Percentiles rank a stretch among this genome's conserved stretches.
Conservation (phyloP, 2,113 vertebrate genomes). For the Shinisaurus crocodilurus region DNA sequence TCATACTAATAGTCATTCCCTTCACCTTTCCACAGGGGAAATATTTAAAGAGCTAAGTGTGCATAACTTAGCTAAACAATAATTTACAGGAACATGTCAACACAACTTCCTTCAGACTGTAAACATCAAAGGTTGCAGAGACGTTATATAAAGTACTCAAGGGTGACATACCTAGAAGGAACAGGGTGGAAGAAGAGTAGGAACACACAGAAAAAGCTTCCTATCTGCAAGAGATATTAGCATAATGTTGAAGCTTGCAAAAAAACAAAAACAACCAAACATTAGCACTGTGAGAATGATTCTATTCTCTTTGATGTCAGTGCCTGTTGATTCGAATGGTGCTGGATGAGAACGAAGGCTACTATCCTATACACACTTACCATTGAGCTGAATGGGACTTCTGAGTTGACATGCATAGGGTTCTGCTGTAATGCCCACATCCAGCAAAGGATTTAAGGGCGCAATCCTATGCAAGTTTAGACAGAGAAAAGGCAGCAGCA, state of each 20-base stretch:
- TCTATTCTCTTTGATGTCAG: background rate
- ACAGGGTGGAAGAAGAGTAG: background rate
- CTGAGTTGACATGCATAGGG: background rate
- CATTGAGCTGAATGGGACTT: background rate
- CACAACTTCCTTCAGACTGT: background rate
- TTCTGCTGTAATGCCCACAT: background rate
- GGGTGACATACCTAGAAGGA: background rate
- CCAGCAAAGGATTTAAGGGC: background rate
- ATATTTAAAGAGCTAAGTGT: conserved; percentile 16
- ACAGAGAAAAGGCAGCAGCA: too few species aligned
- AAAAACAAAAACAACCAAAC: too few species aligned
- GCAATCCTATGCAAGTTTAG: too few species aligned
- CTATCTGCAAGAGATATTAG: background rate
- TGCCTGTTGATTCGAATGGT: background rate
- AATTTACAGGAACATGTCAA: background rate
- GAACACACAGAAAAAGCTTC: background rate
- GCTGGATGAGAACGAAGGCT: background rate
- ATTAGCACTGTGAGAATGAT: background rate
- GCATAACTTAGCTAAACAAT: conserved; percentile 29
- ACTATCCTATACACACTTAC: background rate
- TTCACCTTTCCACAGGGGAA: background rate
- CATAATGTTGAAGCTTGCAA: conserved; percentile 2
- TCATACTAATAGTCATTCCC: background rate
- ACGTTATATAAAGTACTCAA: background rate
- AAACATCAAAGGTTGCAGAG: background rate